Evolutionary conservation across 2,113 vertebrate genomes (phyloP), one percentile per base, ranked within the genome.

Genomic region (Bubalus kerabau): DNA sequence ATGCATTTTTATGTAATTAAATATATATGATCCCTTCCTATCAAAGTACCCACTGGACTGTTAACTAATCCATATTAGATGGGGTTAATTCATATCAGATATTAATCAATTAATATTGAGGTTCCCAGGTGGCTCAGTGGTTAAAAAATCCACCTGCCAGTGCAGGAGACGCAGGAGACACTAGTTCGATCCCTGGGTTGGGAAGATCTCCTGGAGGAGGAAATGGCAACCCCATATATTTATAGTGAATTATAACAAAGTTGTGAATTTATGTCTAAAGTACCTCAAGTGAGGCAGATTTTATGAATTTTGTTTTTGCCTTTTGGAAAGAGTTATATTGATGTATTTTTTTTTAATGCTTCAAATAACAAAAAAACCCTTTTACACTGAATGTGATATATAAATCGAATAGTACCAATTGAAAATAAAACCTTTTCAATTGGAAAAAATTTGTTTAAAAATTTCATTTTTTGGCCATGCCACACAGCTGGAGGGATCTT

Each of bases 51-150:
- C 56, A 83, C 76, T 92, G 60, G 36, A 67, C 91, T 91, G 9
- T 94, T 94, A 67, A 91, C 88, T 64, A 84, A 90, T 90, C 71
- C 60, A 50, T 76, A 87, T 94, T 43, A 91, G 32, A 87, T 97
- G 50, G 50, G 15, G 32, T 95, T 89, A 60, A 92, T 96, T 64
- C 90, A 93, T 78, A 84, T 78, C 19, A 80, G 11, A 92, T 67
- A 91, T n/a, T 71, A 86, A 74, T 24, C 36, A 74, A 14, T 74
- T 74, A 74, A 74, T 43, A 74, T 43, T 74, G 71, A 43, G 71
- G 12, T 74, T 74, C 36, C 11, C 36, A 40, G 71, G 71, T 74
- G 36, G 71, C 12, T 40, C 21, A 74, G 71, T 74, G 36, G 71
- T 24, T 24, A 7, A 74, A 43, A 43, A 74, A 74, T 43, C 21